Evolutionary conservation across 2,888 invertebrate genomes (phyloP).

Genomic region (Pinctada fucata): DNA sequence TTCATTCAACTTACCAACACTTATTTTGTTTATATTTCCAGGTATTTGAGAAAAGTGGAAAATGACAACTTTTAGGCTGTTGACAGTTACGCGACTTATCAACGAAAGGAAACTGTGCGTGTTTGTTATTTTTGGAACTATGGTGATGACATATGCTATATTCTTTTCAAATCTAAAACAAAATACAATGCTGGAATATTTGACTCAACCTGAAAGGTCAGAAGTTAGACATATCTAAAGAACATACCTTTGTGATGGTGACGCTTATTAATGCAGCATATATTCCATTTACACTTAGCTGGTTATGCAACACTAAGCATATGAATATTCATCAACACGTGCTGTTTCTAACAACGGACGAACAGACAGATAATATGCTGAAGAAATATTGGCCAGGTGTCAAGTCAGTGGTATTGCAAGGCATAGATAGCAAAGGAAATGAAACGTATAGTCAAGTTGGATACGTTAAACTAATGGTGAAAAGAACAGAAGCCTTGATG

Average conservation of each 20-base stretch:
- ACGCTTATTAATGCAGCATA: constrained; percentile 62
- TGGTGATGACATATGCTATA: no score
- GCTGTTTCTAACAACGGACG: constrained; percentile 59
- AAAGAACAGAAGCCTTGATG: constrained; percentile 53
- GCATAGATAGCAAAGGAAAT: constrained; percentile 43
- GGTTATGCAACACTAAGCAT: constrained; percentile 61
- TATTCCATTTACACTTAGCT: constrained; percentile 56
- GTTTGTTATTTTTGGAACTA: no score
- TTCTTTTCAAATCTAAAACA: no score
- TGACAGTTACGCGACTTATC: no score
- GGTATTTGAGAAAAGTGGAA: no score
- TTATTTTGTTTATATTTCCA: no score
- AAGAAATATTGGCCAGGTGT: constrained; percentile 58
- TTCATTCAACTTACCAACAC: no score
- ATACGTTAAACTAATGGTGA: constrained; percentile 59
- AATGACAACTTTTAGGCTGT: no score
- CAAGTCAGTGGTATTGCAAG: constrained; percentile 46
- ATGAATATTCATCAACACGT: constrained; percentile 58
- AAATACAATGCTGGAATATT: no score
- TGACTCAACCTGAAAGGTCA: no score
- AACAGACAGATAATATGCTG: constrained; percentile 46
- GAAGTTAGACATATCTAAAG: no score
- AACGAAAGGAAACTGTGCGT: no score
- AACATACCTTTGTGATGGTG: constrained; percentile 43
- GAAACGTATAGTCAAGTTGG: constrained; percentile 61